Conservation (phyloP, 1,140 invertebrate genomes). For the Bombyx mandarina region DNA sequence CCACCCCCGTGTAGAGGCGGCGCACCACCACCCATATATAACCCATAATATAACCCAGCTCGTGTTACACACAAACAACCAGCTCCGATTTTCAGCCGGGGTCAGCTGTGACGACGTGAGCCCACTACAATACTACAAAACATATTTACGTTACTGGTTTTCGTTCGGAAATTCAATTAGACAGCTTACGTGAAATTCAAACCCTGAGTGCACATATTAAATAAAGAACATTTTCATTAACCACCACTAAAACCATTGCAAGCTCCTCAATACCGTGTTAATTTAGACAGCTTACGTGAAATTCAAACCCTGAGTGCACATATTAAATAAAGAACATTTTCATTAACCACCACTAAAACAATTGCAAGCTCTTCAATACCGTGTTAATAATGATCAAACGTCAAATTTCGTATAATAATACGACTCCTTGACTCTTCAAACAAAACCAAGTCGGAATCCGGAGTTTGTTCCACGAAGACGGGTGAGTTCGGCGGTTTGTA, state of each 20-base stretch:
- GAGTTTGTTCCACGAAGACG: neutral
- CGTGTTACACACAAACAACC: no score
- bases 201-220: neutral
- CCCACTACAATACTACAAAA: no score
- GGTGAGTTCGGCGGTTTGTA: constrained; percentile 1
- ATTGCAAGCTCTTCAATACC: neutral
- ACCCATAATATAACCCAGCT: no score
- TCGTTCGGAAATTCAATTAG: neutral
- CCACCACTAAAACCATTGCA: neutral
- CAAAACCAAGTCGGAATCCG: neutral
- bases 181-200: neutral
- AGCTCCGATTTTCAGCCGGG: no score
- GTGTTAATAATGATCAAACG: constrained; percentile 10
- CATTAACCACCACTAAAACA: neutral
- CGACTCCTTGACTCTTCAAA: constrained; percentile 9
- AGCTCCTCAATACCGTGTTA: neutral
- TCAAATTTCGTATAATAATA: constrained; percentile 13
- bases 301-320: neutral
- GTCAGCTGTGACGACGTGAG: no score
- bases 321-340: neutral
- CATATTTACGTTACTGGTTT: no score
- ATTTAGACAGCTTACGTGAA: neutral
- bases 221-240: neutral
- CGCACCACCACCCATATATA: no score
- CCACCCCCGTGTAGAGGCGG: no score